phyloP scores from a whole-genome alignment of 2,888 invertebrate species.

The Altica lythri region DNA sequence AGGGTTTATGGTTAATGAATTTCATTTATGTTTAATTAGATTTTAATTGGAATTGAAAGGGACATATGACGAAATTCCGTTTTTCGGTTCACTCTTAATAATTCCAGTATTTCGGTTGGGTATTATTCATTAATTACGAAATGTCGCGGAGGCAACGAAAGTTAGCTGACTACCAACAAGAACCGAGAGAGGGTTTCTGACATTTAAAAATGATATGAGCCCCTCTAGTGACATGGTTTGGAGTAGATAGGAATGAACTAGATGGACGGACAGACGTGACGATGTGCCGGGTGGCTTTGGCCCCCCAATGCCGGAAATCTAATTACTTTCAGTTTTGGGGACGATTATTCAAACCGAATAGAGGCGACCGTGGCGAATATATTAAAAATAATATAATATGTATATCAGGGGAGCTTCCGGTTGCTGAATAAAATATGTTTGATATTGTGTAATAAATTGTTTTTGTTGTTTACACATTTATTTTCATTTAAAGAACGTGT shows the following conservation, averaged over 20 bases:
- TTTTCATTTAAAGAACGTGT: too few species aligned
- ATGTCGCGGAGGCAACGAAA: slow-evolving; percentile 48
- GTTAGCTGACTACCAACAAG: slow-evolving; percentile 42
- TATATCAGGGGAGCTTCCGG: neutral
- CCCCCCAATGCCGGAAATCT: slow-evolving; percentile 18
- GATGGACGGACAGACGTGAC: slow-evolving; percentile 28
- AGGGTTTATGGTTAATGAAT: too few species aligned
- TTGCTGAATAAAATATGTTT: neutral
- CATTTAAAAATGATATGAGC: slow-evolving; percentile 50
- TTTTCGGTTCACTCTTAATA: slow-evolving; percentile 5
- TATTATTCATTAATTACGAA: slow-evolving; percentile 49
- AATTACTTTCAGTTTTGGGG: slow-evolving; percentile 27
- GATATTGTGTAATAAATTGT: too few species aligned
- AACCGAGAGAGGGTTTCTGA: slow-evolving; percentile 36
- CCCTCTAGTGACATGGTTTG: slow-evolving; percentile 34
- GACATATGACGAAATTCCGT: slow-evolving; percentile 6
- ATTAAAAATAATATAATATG: slow-evolving; percentile 13
- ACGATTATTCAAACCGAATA: slow-evolving; percentile 28
- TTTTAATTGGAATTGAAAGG: too few species aligned
- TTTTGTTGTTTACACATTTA: too few species aligned
- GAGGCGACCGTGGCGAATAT: slow-evolving; percentile 14
- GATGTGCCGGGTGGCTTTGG: slow-evolving; percentile 11
- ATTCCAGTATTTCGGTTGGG: slow-evolving; percentile 15
- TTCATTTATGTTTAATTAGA: too few species aligned
- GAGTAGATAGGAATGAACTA: slow-evolving; percentile 30